Evolutionary conservation across 2,113 vertebrate genomes (phyloP), one percentile per base, ranked within the genome.

Genomic region (Hylia prasina): DNA sequence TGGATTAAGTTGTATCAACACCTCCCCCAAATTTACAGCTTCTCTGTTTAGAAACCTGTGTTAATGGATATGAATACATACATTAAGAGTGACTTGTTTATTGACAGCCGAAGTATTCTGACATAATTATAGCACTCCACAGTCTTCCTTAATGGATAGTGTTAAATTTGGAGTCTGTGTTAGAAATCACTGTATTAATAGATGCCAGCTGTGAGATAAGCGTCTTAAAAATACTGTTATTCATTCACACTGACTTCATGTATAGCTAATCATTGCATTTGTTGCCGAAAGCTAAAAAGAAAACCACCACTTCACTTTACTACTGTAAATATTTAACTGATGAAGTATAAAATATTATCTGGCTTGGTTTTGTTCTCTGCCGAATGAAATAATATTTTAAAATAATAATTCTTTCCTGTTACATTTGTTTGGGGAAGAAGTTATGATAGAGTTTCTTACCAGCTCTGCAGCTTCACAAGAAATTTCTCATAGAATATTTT

Each of bases 151-250:
- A 96, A 96, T 90, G 90, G 80, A 92, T 57, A 82, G 61, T 57
- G 85, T 92, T 96, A 93, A 94, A 93, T 96, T 83, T 92, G 76
- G 86, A 96, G 56, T 72, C 79, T 92, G 57, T 42, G 56, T 90
- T 94, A 92, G 92, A 93, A 96, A 96, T 90, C 93, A 93, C 72
- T 87, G 40, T 78, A 94, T 94, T 96, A 93, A 93, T 84, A 96
- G 85, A 90, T 89, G 77, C 80, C 90, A 96, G 77, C 88, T 96
- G 88, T 92, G 94, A 96, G 82, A 95, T 90, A 87, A 96, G 82
- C 40, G 53, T 68, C 90, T 87, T 95, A 64, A 90, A 97, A 93
- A 79, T 88, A 60, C 48, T 73, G 86, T 58, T 94, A 54, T 64
- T 95, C 85, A 65, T 85, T 89, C 86, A 89, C 53, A 84, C 30